Base-by-base conservation (phyloP, 1,140 invertebrate genomes). In the Dendroctonus valens region DNA sequence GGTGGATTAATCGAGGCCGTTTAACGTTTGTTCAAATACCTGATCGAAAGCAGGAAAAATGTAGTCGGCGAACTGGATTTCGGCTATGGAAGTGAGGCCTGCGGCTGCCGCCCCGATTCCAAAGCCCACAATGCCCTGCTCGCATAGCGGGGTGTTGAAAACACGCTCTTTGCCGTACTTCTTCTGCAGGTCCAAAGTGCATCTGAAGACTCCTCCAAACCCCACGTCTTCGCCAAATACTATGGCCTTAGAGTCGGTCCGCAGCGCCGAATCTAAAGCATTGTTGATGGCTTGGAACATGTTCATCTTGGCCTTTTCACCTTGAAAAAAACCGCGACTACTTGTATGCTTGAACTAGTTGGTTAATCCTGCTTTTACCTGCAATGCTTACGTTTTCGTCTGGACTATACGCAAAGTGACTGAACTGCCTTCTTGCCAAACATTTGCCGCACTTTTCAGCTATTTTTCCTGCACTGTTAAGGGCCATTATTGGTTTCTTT, bases 51-150 rank as follows among this genome's bases (percentile, higher is more conserved):
- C 97, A 12, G 98, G 97, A 78, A 93, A 98, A 70, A 99, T 99
- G 75, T 99, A 99, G 82, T 99, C 98, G 6, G 95, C 96, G 84
- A 99, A 99, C 81, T 99, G 98, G 75, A 99, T 98, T 84, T 99
- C 97, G 12, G 96, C 97, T 68, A 99, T 96, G 0, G 96, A 93
- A 3, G 94, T 98, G 0, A 91, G 83, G 8, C 97, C 97, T 1
- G 86, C 83, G 6, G 87, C 89, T 0, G 97, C 97, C 14, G 95
- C 79, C 8, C 97, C 98, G 69, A 99, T 98, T 0, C 91, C 97
- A 82, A 99, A 99, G 0, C 96, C 97, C 6, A 90, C 95, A 71
- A 99, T 99, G 7, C 97, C 98, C 81, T 99, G 97, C 78, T 99
- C 97, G 81, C 93, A 97, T 0, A 99, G 81, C 0, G 98, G 98